phyloP scores from a whole-genome alignment of 2,888 invertebrate species.

The Drosophila paranaensis region DNA sequence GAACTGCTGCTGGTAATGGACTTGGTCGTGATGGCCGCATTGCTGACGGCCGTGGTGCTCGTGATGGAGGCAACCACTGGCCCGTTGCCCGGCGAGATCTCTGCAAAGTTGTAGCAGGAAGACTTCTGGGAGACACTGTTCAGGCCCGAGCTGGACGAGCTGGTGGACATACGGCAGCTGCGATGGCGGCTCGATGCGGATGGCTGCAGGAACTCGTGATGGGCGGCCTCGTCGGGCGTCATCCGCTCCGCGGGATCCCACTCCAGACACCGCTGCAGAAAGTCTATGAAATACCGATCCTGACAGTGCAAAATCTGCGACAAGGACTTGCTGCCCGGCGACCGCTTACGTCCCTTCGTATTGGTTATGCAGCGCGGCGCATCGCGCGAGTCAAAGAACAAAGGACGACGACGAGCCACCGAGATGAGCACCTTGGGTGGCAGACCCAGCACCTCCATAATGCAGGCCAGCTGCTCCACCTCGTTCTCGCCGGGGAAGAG shows the following conservation, averaged over 20 bases:
- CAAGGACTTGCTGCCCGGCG: conserved; percentile 93
- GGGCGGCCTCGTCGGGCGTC: conserved; percentile 95
- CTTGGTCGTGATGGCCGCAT: conserved; percentile 81
- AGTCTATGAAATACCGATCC: conserved; percentile 95
- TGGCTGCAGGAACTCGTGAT: conserved; percentile 93
- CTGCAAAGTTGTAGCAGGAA: conserved; percentile 82
- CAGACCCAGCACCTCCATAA: conserved; percentile 97
- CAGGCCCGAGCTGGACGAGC: conserved; percentile 82
- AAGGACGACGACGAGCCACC: conserved; percentile 92
- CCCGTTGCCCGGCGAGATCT: conserved; percentile 78
- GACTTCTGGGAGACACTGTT: conserved; percentile 83
- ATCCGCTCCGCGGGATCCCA: conserved; percentile 97
- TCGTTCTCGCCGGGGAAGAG: conserved; percentile 98
- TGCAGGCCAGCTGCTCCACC: conserved; percentile 97
- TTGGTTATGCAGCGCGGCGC: conserved; percentile 96
- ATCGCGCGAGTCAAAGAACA: conserved; percentile 95
- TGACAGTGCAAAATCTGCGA: conserved; percentile 93
- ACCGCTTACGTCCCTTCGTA: conserved; percentile 95
- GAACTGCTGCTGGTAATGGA: conserved; percentile 47
- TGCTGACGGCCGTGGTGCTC: conserved; percentile 80
- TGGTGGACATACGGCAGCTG: conserved; percentile 82
- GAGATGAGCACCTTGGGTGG: conserved; percentile 95
- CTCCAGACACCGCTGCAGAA: conserved; percentile 95
- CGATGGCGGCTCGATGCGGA: conserved; percentile 85
- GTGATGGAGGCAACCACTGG: conserved; percentile 80